A percentile compares a stretch with the other conserved stretches of the same genome.
These are phyloP conservation scores for Pocillopora damicornis DNA, from an alignment of 64 coral and sea anemone genomes.

Conservation along the genomic window DNA sequence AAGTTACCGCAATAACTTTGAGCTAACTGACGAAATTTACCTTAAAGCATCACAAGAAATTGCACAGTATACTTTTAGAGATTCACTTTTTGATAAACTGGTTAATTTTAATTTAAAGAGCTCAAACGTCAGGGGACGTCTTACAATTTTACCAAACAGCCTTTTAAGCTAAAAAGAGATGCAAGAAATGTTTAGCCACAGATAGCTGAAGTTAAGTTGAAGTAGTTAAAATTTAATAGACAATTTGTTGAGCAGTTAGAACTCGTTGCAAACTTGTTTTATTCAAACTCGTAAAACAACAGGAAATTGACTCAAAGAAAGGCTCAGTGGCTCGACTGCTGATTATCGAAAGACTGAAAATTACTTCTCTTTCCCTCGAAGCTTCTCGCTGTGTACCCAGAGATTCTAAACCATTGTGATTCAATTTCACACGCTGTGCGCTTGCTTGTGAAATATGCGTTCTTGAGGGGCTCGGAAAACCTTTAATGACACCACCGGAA, in stretches of 20 bases:
- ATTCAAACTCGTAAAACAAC: neutral
- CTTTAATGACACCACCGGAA: conserved; percentile 29
- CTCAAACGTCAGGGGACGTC: neutral
- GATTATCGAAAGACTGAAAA: conserved; percentile 28
- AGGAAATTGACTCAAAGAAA: conserved; percentile 7
- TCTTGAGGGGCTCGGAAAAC: neutral
- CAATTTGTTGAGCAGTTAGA: conserved; percentile 12
- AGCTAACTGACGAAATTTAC: neutral
- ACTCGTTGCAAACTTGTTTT: neutral
- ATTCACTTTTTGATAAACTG: conserved; percentile 4
- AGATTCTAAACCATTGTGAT: conserved; percentile 37
- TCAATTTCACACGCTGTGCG: conserved; percentile 32
- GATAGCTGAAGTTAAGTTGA: neutral
- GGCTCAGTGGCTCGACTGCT: neutral
- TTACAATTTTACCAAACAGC: neutral
- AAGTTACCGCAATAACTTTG: neutral
- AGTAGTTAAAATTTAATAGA: conserved; percentile 36
- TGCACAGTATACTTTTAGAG: neutral
- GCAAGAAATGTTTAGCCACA: neutral
- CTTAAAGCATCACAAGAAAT: neutral
- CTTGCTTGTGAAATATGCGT: conserved; percentile 23
- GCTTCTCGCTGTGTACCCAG: conserved; percentile 10
- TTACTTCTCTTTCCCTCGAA: neutral
- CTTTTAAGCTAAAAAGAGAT: neutral
- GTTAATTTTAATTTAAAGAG: conserved; percentile 34